These are phyloP conservation scores for Delphinus delphis DNA, from an alignment of 2,113 vertebrate species.

Conservation along the genomic window DNA sequence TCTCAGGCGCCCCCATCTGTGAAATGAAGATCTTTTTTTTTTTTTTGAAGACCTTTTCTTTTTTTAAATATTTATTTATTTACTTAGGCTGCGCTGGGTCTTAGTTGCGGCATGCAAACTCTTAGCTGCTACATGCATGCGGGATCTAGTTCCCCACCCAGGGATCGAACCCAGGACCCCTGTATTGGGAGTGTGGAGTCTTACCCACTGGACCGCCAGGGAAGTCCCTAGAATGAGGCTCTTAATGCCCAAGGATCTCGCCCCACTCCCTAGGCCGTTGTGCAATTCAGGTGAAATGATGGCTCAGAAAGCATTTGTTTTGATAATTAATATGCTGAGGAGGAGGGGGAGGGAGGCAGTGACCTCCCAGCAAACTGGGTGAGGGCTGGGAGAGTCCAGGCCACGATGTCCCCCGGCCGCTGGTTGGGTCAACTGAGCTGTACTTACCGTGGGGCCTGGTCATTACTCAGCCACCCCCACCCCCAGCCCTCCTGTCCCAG, in stretches of 20 bases:
- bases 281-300: not conserved
- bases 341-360: not conserved
- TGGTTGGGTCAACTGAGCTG: not conserved
- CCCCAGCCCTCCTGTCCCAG: not conserved
- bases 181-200: too few relatives aligned
- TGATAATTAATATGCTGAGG: not conserved
- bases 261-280: fast-evolving
- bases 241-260: not conserved
- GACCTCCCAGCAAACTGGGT: conserved; percentile 25
- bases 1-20: not conserved
- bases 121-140: too few relatives aligned
- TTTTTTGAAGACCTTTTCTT: not conserved
- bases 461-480: not conserved
- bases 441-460: not conserved
- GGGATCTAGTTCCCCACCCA: too few relatives aligned
- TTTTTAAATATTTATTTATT: too few relatives aligned
- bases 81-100: too few relatives aligned
- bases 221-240: too few relatives aligned
- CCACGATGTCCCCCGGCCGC: not conserved
- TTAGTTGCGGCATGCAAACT: too few relatives aligned
- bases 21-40: not conserved
- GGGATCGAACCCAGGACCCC: too few relatives aligned
- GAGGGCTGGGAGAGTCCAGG: not conserved
- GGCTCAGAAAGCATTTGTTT: not conserved
- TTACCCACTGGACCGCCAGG: too few relatives aligned